Percentiles rank a stretch among this genome's conserved stretches.
Evolutionary conservation across 2,113 vertebrate species (phyloP).

Genomic region (Agelaius phoeniceus): DNA sequence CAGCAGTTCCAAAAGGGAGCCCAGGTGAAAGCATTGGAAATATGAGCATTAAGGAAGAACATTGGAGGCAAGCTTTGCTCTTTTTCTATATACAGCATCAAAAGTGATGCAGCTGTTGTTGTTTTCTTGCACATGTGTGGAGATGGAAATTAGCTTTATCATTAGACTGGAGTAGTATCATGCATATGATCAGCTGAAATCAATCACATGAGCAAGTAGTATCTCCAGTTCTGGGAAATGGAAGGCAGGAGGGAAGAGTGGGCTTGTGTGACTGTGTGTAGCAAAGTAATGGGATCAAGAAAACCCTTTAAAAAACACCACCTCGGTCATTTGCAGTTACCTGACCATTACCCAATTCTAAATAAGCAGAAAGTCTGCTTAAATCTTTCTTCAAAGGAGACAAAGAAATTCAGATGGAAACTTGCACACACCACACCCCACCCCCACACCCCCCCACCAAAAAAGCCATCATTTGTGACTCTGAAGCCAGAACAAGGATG

Average conservation of each 20-base stretch:
- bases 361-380: not conserved
- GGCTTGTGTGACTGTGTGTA: no score
- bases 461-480: not conserved
- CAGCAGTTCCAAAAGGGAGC: not conserved
- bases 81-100: not conserved
- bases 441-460: accelerated
- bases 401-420: not conserved
- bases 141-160: not conserved
- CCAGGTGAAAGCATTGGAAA: not conserved
- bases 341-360: not conserved
- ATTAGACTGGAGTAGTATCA: not conserved
- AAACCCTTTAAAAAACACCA: not conserved
- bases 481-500: not conserved
- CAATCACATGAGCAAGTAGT: not conserved
- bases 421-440: no score
- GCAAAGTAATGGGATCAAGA: not conserved
- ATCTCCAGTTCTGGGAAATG: not conserved
- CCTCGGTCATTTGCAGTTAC: not conserved
- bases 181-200: not conserved
- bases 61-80: not conserved
- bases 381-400: not conserved
- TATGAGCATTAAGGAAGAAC: not conserved
- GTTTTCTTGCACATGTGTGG: not conserved
- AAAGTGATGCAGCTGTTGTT: not conserved
- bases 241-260: not conserved